These are phyloP conservation scores for Heteronetta atricapilla DNA, from an alignment of 2,113 vertebrate species.

Conservation along the genomic window DNA sequence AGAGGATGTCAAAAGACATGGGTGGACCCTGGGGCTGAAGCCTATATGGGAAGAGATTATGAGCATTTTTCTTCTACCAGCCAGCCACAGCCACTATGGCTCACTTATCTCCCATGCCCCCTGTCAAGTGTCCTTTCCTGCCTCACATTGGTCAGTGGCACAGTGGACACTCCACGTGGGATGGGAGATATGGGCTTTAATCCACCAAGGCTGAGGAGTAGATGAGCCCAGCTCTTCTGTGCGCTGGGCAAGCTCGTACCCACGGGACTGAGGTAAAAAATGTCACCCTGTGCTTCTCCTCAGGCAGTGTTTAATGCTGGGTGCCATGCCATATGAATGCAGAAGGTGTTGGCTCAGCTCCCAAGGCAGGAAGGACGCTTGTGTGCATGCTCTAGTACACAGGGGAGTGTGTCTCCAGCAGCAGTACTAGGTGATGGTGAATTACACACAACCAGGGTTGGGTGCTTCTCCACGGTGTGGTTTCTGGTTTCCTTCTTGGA, in stretches of 20 bases:
- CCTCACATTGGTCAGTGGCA: not conserved
- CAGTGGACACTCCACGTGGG: not conserved
- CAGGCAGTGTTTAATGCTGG: not conserved
- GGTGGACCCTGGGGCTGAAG: not conserved
- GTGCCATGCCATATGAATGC: not conserved
- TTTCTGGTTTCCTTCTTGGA: not conserved
- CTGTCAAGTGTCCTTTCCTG: not conserved
- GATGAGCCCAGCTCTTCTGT: not conserved
- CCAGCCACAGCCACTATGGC: not conserved
- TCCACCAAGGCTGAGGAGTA: not conserved
- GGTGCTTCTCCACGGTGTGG: not conserved
- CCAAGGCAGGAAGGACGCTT: not conserved
- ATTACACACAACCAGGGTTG: not conserved
- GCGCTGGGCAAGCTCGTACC: not conserved
- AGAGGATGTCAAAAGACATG: not conserved
- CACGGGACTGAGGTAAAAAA: not conserved
- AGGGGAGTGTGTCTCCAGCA: not conserved
- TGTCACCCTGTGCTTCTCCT: not conserved
- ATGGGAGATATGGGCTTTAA: not conserved
- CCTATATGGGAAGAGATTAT: not conserved
- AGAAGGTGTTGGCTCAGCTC: not conserved
- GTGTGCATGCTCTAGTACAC: rapidly evolving
- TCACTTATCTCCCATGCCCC: rapidly evolving
- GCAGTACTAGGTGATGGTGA: not conserved
- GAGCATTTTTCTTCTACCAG: not conserved